These are phyloP conservation scores for Clarias pachynema DNA, from an alignment of 2,797 vertebrate species.

Conservation along the genomic window DNA sequence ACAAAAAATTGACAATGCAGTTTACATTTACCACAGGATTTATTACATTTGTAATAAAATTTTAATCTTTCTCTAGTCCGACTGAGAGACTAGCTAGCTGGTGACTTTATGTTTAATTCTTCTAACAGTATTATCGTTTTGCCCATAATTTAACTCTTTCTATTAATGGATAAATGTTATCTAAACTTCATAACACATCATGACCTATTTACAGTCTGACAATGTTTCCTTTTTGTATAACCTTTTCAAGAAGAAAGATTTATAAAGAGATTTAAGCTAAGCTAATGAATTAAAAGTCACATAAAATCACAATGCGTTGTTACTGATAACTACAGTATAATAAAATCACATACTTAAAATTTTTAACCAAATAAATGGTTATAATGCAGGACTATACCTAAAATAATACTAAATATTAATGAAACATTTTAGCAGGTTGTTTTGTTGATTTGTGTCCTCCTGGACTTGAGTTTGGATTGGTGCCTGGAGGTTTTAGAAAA, in stretches of 20 bases:
- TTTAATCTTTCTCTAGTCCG: too few species aligned
- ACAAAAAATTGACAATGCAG: neutral
- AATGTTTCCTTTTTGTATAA: neutral
- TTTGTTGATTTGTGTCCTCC: neutral
- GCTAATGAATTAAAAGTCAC: neutral
- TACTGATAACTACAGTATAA: neutral
- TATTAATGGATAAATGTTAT: neutral
- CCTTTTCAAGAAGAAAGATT: neutral
- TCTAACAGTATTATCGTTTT: neutral
- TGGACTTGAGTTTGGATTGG: neutral
- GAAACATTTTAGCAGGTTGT: neutral
- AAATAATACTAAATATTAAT: neutral
- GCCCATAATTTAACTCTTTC: too few species aligned
- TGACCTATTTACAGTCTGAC: neutral
- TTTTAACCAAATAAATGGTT: neutral
- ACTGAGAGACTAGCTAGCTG: neutral
- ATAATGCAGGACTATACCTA: neutral
- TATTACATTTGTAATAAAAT: neutral
- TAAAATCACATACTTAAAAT: neutral
- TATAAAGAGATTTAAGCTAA: neutral
- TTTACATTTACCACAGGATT: neutral
- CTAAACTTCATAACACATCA: neutral
- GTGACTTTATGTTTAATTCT: neutral
- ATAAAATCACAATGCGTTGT: neutral
- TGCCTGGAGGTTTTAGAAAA: neutral